A percentile compares a stretch with the other conserved stretches of the same genome.
Evolutionary conservation across 2,797 vertebrate species (phyloP).

Genomic region (Typhlichthys subterraneus): DNA sequence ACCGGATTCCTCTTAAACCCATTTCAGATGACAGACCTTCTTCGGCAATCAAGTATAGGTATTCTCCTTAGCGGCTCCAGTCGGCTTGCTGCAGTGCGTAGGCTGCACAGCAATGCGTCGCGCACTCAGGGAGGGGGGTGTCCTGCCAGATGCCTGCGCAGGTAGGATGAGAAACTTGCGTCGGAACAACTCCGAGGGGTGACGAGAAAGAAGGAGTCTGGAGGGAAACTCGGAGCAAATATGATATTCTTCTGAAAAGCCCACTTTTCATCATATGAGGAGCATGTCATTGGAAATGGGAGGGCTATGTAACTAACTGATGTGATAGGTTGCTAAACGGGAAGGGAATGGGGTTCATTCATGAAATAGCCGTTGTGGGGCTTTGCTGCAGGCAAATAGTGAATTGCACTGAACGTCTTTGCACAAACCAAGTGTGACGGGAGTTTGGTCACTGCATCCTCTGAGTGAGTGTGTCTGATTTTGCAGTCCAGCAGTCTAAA

Average conservation of each 20-base stretch:
- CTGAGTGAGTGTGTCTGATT: neutral
- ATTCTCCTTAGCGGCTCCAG: slow-evolving; percentile 37
- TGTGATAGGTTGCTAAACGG: slow-evolving; percentile 42
- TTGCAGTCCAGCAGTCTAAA: too few species aligned
- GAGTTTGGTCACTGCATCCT: slow-evolving; percentile 4
- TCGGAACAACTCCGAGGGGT: slow-evolving; percentile 40
- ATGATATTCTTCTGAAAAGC: slow-evolving; percentile 60
- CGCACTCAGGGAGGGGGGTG: neutral
- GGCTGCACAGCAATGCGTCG: slow-evolving; percentile 40
- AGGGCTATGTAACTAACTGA: slow-evolving; percentile 40
- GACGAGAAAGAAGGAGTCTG: slow-evolving; percentile 52
- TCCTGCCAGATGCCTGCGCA: slow-evolving; percentile 49
- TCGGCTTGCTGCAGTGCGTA: slow-evolving; percentile 71
- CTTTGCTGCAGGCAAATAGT: slow-evolving; percentile 32
- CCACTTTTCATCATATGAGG: slow-evolving; percentile 56
- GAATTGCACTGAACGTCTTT: slow-evolving; percentile 33
- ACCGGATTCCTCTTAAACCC: slow-evolving; percentile 61
- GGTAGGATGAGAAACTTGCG: slow-evolving; percentile 41
- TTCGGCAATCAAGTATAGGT: slow-evolving; percentile 2
- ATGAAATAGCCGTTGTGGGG: slow-evolving; percentile 20
- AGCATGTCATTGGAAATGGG: slow-evolving; percentile 37
- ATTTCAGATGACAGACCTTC: slow-evolving; percentile 53
- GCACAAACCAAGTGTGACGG: slow-evolving; percentile 24
- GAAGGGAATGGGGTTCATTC: slow-evolving; percentile 1
- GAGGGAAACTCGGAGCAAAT: slow-evolving; percentile 50